Base-by-base conservation (phyloP, 2,888 invertebrate species). In the Pantelozetes paolii region DNA sequence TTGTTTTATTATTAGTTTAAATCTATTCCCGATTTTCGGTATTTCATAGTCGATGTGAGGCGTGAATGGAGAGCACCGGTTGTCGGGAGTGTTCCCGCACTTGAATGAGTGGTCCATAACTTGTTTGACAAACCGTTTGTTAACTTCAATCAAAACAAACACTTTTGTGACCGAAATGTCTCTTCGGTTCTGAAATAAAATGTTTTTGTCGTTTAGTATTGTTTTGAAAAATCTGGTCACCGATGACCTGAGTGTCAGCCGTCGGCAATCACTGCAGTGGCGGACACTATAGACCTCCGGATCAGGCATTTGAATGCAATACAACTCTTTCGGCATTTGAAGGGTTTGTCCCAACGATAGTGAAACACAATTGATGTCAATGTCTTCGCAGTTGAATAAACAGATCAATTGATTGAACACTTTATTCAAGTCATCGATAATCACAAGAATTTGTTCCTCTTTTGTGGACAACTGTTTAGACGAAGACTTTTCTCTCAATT, bases 321-420 rank as follows among this genome's bases (percentile, higher is more conserved):
- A 67, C 20, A 67, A 42, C 42, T 67, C 67, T 67, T 67, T 67
- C 11, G 67, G 67, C 67, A 67, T 67, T 23, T 42, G 67, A 18
- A 67, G 40, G 0, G 67, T 67, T 23, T 67, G 67, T 42, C 67
- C 67, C 32, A 67, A 67, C 1, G 67, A 67, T 2, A 67, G 67
- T 13, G 40, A 36, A 13, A 67, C 67, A 23, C 36, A 67, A 40
- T 67, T 42, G 67, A 67, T 40, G 11, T 1, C 9, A 42, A 67
- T 67, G 18, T 40, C 23, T 8, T 67, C 26, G 1, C n/a, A 23
- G n/a, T n/a, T 67, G 8, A 67, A 8, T 5, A 67, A 23, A 67
- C 67, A 40, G n/a, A 67, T 67, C 67, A 67, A n/a, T 67, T 67
- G 20, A 42, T 42, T 15, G 6, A 40, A 40, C 1, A 67, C 32